Base-by-base conservation (phyloP, 2,797 vertebrate species). In the Tokudaia tokunoshimensis region DNA sequence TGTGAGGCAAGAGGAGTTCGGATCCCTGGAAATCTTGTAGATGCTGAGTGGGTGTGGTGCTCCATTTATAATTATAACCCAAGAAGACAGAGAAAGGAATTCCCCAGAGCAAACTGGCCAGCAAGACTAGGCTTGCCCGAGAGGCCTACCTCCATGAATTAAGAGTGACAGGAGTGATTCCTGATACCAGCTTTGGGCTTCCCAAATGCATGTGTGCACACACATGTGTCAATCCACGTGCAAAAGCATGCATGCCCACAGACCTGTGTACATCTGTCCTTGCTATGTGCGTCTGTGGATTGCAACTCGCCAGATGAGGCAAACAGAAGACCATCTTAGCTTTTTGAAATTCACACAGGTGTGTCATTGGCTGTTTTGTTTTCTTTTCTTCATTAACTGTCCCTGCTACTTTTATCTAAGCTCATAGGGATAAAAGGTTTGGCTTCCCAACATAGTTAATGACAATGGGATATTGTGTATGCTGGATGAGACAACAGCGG, bases 351-450 rank as follows among this genome's bases (percentile, higher is more conserved):
- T 80, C 41, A 47, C n/a, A 22, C 47, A 52, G 37, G 59, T 52
- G 74, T 82, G 26, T 94, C 84, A 65, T 91, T 9, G 52, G 65
- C 76, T 61, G n/a, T 86, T 92, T 79, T 65, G 41, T 37, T 65
- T 70, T 79, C 1, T 34, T 57, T 37, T 47, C 34, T 29, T 44
- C 94, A 88, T 78, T 24, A 37, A 19, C 22, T 79, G 41, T 9
- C n/a, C 17, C 44, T 87, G 59, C 83, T 95, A 17, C 75, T 92
- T 93, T 85, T 92, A 75, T 65, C 78, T 76, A 70, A 67, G 41
- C 88, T 80, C 93, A 65, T n/a, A 67, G 87, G 76, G 92, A 63
- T 31, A 83, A 89, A 61, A 87, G n/a, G 13, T 47, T 76, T 96
- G 91, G 59, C n/a, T 95, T 86, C 67, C 81, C 57, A 12, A 89